A percentile compares a stretch with the other conserved stretches of the same genome.
Evolutionary conservation across 2,113 vertebrate genomes (phyloP).

Genomic region (Recurvirostra avosetta): DNA sequence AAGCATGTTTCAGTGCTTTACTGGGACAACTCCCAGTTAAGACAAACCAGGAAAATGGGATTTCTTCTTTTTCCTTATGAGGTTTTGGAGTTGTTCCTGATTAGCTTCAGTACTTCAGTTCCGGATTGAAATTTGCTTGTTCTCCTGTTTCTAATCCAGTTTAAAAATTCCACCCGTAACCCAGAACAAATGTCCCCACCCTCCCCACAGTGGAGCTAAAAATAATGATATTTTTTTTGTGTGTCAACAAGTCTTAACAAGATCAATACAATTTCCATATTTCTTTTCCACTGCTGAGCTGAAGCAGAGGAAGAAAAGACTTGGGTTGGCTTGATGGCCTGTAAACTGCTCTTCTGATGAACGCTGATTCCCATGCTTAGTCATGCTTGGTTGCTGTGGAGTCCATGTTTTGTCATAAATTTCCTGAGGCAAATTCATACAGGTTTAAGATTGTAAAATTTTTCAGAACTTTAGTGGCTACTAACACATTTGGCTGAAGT

Average conservation of each 20-base stretch:
- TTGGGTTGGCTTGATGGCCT: neutral
- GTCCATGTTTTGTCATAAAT: neutral
- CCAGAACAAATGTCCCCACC: neutral
- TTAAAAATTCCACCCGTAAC: neutral
- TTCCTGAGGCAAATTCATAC: neutral
- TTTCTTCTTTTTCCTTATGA: neutral
- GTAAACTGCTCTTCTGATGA: neutral
- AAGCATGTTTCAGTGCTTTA: neutral
- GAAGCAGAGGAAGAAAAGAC: neutral
- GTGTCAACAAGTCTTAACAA: neutral
- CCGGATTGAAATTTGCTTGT: neutral
- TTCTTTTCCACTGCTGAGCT: neutral
- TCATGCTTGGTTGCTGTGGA: neutral
- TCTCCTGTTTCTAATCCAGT: slow-evolving; percentile 1
- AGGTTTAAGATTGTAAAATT: neutral
- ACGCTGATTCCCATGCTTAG: neutral
- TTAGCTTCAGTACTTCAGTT: neutral
- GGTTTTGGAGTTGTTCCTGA: neutral
- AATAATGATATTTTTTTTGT: neutral
- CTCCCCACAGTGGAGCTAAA: neutral
- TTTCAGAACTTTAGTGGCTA: neutral
- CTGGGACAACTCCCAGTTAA: neutral
- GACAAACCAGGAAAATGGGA: neutral
- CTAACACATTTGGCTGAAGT: neutral
- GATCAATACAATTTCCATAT: neutral